Percentiles rank a stretch among this genome's conserved stretches.
phyloP scores from a whole-genome alignment of 2,113 vertebrate species.

The Mastomys coucha region DNA sequence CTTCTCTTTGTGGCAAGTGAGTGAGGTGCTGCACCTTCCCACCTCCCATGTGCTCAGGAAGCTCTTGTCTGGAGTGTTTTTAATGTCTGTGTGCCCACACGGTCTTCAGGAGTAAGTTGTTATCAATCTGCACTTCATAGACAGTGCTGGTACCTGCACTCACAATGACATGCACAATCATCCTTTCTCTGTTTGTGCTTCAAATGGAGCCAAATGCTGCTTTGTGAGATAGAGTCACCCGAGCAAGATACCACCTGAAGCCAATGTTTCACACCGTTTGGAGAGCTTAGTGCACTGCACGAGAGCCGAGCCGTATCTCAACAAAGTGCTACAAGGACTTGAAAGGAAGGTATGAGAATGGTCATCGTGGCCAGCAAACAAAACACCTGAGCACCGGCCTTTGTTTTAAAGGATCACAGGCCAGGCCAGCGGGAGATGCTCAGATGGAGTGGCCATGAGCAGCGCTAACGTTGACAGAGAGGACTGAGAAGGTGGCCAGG shows the following conservation, averaged over 20 bases:
- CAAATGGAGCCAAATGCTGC: not conserved
- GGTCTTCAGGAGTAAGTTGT: not conserved
- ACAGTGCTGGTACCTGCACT: not conserved
- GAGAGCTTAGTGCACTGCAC: not conserved
- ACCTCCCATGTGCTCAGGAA: not conserved
- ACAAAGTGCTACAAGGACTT: not conserved
- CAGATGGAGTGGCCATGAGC: not conserved
- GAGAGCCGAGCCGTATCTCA: not conserved
- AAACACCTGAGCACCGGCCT: not conserved
- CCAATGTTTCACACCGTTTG: not conserved
- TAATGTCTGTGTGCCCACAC: not conserved
- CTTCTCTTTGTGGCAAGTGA: not conserved
- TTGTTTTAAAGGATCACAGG: not conserved
- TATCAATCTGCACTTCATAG: not conserved
- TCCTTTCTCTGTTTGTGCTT: not conserved
- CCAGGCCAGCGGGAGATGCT: not conserved
- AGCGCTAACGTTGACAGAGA: not conserved
- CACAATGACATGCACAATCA: not conserved
- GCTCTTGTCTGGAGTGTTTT: too few species aligned
- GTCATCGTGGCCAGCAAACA: not conserved
- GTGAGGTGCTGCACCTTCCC: not conserved
- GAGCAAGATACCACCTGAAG: not conserved
- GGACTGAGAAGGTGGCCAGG: not conserved
- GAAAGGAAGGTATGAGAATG: not conserved
- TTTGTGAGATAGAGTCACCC: not conserved